Conservation (phyloP, 2,797 vertebrate species). For the Anguilla megastoma region DNA sequence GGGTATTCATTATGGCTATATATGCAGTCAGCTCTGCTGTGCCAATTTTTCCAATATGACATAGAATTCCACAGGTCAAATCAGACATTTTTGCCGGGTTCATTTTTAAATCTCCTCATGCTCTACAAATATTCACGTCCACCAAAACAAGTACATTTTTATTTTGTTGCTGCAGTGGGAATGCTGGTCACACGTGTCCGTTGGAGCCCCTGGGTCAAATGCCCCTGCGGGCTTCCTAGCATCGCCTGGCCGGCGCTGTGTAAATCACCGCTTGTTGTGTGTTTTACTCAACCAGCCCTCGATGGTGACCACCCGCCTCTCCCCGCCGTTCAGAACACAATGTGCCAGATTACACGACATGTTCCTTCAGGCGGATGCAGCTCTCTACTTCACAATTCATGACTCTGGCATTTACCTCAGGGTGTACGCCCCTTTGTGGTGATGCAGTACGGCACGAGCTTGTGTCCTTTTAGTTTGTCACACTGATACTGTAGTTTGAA, state of each 20-base stretch:
- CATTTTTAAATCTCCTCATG: not conserved
- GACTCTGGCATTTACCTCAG: constrained; percentile 10
- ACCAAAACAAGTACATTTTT: not conserved
- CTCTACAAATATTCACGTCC: not conserved
- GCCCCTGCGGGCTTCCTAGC: not conserved
- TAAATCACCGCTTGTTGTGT: not conserved
- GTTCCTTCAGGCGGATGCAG: not conserved
- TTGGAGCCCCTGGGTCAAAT: not conserved
- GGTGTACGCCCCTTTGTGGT: not conserved
- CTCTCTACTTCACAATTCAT: not conserved
- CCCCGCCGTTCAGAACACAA: not conserved
- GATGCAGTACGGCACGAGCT: not conserved
- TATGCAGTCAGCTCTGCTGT: not conserved
- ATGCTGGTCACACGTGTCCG: not conserved
- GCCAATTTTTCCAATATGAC: not conserved
- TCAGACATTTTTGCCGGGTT: not conserved
- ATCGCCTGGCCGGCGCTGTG: not conserved
- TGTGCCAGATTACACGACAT: constrained; percentile 11
- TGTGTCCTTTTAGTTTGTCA: not conserved
- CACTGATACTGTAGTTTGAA: not conserved
- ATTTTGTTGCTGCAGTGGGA: not conserved
- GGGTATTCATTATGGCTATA: not conserved
- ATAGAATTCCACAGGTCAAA: not conserved
- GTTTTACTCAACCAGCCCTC: not conserved
- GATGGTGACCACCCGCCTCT: not conserved